Percentiles rank a stretch among this genome's conserved stretches.
Evolutionary conservation across 2,113 vertebrate genomes (phyloP).

Genomic region (Ictalurus punctatus): DNA sequence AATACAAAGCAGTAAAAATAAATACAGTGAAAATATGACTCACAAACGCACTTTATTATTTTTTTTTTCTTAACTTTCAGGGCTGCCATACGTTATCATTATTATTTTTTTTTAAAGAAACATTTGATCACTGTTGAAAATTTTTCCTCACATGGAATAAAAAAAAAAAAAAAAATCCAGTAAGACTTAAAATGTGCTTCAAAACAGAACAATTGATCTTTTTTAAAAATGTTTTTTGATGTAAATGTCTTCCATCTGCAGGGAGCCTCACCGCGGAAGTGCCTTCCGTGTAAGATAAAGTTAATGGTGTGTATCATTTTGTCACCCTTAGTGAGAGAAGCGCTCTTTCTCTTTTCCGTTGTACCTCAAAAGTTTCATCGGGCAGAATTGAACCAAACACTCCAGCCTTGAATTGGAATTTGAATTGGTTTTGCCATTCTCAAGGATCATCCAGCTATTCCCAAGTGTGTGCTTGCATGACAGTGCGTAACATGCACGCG

Average conservation of each 20-base stretch:
- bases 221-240: not conserved
- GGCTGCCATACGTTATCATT: not conserved
- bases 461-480: not conserved
- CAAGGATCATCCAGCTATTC: not conserved
- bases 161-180: not conserved
- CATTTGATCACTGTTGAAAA: not conserved
- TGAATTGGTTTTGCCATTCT: not conserved
- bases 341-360: not conserved
- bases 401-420: not conserved
- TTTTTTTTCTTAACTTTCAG: not conserved
- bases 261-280: not conserved
- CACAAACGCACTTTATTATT: not conserved
- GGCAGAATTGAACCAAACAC: not conserved
- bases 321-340: not conserved
- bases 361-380: not conserved
- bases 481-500: not conserved
- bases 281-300: not conserved
- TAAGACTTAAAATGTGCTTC: not conserved
- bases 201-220: not conserved
- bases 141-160: not conserved
- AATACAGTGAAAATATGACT: not conserved
- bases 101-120: not conserved
- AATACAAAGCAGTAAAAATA: not conserved
- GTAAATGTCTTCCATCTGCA: not conserved
- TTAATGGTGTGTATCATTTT: slow-evolving; percentile 8